Evolutionary conservation across 1,140 invertebrate genomes (phyloP).

Genomic region (Acromyrmex heyeri): DNA sequence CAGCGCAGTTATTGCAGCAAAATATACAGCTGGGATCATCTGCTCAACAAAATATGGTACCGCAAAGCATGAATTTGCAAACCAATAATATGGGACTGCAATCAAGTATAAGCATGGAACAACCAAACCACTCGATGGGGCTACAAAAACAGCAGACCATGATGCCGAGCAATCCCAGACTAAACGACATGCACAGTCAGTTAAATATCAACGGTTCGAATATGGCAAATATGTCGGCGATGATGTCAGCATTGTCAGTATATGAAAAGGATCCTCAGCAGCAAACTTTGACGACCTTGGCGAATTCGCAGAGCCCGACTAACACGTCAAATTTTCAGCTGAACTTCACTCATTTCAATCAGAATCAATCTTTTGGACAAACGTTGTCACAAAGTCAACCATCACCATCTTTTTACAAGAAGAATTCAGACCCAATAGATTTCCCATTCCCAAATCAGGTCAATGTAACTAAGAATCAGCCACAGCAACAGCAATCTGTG

Average conservation of each 20-base stretch:
- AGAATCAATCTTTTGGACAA: conserved; percentile 71
- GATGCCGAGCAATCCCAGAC: conserved; percentile 65
- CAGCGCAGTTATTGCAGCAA: conserved; percentile 71
- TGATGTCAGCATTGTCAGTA: conserved; percentile 65
- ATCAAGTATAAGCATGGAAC: conserved; percentile 55
- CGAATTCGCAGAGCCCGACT: conserved; percentile 66
- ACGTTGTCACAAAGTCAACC: conserved; percentile 73
- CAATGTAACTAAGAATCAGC: conserved; percentile 64
- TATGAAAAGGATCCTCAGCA: conserved; percentile 77
- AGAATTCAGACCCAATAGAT: conserved; percentile 69
- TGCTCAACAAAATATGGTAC: conserved; percentile 58
- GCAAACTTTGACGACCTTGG: conserved; percentile 33
- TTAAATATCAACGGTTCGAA: conserved; percentile 52
- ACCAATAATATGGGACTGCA: conserved; percentile 45
- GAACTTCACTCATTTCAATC: conserved; percentile 74
- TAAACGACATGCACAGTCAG: conserved; percentile 67
- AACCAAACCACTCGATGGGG: conserved; percentile 61
- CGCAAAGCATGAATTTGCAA: conserved; percentile 47
- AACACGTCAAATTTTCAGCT: conserved; percentile 67
- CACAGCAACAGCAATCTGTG: conserved; percentile 34
- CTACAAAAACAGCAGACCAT: conserved; percentile 55
- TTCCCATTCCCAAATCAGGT: conserved; percentile 72
- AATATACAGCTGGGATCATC: conserved; percentile 58
- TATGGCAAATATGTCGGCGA: conserved; percentile 54
- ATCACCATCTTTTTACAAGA: conserved; percentile 73